phyloP scores from a whole-genome alignment of 2,888 invertebrate genomes.

The Orgyia antiqua region DNA sequence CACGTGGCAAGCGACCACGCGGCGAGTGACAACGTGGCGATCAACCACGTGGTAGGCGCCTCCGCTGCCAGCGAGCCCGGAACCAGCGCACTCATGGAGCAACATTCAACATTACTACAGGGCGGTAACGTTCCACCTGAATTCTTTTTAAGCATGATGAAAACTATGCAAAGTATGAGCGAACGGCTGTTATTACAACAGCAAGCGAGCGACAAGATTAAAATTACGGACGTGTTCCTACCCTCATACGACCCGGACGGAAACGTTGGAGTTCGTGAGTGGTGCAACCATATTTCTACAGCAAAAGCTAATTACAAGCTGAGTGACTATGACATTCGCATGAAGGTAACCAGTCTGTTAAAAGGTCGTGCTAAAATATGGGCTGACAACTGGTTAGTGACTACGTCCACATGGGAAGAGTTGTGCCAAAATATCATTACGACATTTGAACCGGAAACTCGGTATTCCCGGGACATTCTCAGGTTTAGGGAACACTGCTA shows the following conservation, averaged over 20 bases:
- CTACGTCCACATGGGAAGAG: too few relatives aligned
- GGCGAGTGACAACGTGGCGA: too few relatives aligned
- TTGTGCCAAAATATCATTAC: too few relatives aligned
- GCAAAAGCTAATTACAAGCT: constrained; percentile 19
- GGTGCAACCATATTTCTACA: constrained; percentile 21
- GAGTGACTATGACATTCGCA: constrained; percentile 24
- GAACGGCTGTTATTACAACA: constrained; percentile 14
- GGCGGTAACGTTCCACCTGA: not conserved
- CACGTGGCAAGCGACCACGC: too few relatives aligned
- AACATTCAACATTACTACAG: not conserved
- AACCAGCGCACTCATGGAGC: too few relatives aligned
- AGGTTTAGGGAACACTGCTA: too few relatives aligned
- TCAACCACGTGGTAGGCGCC: too few relatives aligned
- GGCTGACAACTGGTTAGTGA: too few relatives aligned
- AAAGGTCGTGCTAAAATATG: too few relatives aligned
- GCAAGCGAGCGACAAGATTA: constrained; percentile 13
- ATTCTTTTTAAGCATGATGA: constrained; percentile 19
- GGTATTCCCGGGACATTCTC: too few relatives aligned
- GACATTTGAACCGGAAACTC: too few relatives aligned
- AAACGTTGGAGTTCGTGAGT: constrained; percentile 22
- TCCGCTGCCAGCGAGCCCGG: too few relatives aligned
- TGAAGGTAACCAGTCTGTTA: constrained; percentile 16
- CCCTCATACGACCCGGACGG: constrained; percentile 26
- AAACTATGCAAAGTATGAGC: constrained; percentile 23
- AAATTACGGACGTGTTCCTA: constrained; percentile 22